These are phyloP conservation scores for Forbesichthys agassizii DNA, from an alignment of 2,113 vertebrate genomes.

Conservation along the genomic window DNA sequence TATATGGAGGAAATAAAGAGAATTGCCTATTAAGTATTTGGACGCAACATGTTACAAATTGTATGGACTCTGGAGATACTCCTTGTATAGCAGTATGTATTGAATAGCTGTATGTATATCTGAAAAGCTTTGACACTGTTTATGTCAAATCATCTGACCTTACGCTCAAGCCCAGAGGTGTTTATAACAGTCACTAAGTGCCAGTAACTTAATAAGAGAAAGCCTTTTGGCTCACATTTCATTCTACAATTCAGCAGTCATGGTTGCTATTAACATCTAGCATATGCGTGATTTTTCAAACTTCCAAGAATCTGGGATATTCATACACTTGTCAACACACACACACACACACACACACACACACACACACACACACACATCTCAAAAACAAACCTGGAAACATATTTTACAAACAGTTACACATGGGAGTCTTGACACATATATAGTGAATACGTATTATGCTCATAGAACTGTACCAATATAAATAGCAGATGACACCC, in stretches of 20 bases:
- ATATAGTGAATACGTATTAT: no score
- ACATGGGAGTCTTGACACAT: no score
- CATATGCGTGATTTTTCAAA: conserved; percentile 44
- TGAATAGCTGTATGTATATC: background rate
- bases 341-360: background rate
- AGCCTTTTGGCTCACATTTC: no score
- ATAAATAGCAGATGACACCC: no score
- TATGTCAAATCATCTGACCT: no score
- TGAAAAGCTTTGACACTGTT: background rate
- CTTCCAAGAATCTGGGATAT: conserved; percentile 28
- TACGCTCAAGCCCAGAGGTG: background rate
- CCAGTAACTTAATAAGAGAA: background rate
- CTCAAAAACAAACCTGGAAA: background rate
- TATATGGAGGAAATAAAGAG: conserved; percentile 1
- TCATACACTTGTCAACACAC: conserved; percentile 3
- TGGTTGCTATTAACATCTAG: conserved; percentile 20
- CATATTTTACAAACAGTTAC: background rate
- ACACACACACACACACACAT: conserved; percentile 4
- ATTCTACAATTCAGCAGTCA: conserved; percentile 7
- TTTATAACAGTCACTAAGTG: background rate
- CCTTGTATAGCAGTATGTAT: no score
- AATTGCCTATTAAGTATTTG: background rate
- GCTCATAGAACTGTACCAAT: no score
- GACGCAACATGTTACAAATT: background rate
- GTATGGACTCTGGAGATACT: background rate